These are phyloP conservation scores for Nibea coibor DNA, from an alignment of 2,113 vertebrate genomes.

Conservation along the genomic window DNA sequence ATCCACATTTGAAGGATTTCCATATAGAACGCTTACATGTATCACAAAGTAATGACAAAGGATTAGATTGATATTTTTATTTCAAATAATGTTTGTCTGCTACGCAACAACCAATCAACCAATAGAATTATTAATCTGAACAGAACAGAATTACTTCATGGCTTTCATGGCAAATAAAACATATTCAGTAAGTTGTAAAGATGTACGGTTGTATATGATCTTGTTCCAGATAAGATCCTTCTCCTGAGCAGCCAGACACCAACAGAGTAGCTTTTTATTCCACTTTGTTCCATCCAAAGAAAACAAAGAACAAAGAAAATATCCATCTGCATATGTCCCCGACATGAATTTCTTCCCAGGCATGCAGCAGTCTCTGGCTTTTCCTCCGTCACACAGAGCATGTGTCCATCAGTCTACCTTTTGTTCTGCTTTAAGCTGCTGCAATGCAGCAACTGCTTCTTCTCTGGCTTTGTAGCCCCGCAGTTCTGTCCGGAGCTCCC, in stretches of 20 bases:
- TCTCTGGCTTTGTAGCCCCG: constrained; percentile 84
- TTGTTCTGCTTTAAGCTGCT: constrained; percentile 37
- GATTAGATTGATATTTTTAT: constrained; percentile 14
- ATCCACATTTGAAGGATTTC: background rate
- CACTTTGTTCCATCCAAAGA: background rate
- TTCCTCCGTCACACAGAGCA: constrained; percentile 7
- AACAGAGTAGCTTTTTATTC: background rate
- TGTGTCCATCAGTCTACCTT: constrained; percentile 50
- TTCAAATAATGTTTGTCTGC: background rate
- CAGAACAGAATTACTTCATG: background rate
- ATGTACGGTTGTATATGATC: background rate
- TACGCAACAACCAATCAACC: background rate
- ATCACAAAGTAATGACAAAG: background rate
- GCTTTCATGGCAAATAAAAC: background rate
- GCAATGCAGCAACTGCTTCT: constrained; percentile 43
- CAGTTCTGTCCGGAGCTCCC: constrained; percentile 92
- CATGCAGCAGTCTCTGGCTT: background rate
- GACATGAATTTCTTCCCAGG: background rate
- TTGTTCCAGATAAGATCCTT: background rate
- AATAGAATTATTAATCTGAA: background rate
- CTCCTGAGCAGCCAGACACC: background rate
- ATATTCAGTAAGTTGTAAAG: background rate
- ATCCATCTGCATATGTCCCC: background rate
- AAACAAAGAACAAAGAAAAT: constrained; percentile 3
- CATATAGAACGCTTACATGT: background rate